Evolutionary conservation across 2,113 vertebrate species (phyloP), one percentile per base, ranked within the genome.

Genomic region (Bucco capensis): DNA sequence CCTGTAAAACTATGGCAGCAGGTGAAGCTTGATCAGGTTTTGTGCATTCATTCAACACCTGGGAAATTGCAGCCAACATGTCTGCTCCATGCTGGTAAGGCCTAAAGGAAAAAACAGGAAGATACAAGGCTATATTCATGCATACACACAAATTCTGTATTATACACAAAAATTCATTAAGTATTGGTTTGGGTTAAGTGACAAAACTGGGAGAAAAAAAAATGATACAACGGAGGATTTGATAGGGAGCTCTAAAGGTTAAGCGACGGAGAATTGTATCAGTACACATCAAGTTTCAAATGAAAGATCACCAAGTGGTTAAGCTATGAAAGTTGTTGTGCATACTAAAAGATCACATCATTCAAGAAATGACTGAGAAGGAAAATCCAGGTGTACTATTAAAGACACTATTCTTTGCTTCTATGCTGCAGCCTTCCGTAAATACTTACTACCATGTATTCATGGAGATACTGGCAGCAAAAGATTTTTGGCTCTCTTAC

Each of bases 71-170:
- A 69, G 99, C 98, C 89, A 99, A 69, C 99, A 99, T 99, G 93
- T 99, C 99, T 28, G 98, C 98, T 58, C 98, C 99, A 13, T 99
- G 99, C 75, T 99, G 99, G 94, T 99, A 99, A 2, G 99, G 99
- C 87, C 99, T 99, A 91, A 27, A 18, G 35, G 33, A 38, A 94
- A 73, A 89, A 67, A 5, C 5, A 44, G 2, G 10, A 86, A 72
- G 17, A 50, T 3, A 51, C 8, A 86, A 44, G 24, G 37, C 22
- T 65, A 61, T 53, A 65, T 40, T 67, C 18, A 54, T 1, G 13
- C 9, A 33, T 12, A 28, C 5, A 50, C 15, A 47, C 2, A 40
- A 79, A 9, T 27, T 54, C 10, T 42, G 54, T 38, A 50, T 15
- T 37, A 51, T 3, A 50, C 6, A 53, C 1, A 37, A 67, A 67